These are phyloP conservation scores for Trididemnum miniatum DNA, from an alignment of 23 tunicate genomes.

Conservation along the genomic window DNA sequence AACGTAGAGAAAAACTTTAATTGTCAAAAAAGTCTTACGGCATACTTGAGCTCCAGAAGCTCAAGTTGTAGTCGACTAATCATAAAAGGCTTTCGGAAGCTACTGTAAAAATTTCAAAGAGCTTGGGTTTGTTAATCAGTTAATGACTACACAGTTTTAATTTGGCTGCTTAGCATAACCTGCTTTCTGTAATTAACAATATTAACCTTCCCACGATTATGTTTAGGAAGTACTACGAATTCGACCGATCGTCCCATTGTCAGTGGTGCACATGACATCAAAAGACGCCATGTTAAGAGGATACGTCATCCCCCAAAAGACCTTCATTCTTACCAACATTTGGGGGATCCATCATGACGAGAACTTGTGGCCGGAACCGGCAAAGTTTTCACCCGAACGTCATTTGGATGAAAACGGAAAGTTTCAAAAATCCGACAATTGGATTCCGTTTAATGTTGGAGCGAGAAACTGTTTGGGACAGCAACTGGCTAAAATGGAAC, in stretches of 20 bases:
- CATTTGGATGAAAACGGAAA: slow-evolving; percentile 54
- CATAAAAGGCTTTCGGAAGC: too few species aligned
- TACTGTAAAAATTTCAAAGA: too few species aligned
- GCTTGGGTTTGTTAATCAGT: too few species aligned
- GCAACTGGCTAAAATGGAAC: slow-evolving; percentile 73
- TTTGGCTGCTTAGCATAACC: too few species aligned
- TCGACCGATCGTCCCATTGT: slow-evolving; percentile 53
- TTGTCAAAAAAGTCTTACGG: too few species aligned
- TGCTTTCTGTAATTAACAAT: too few species aligned
- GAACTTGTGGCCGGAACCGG: slow-evolving; percentile 57
- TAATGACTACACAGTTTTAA: too few species aligned
- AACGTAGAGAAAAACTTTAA: too few species aligned
- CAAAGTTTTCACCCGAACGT: slow-evolving; percentile 51
- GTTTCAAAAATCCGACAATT: slow-evolving; percentile 41
- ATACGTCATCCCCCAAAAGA: slow-evolving; percentile 46
- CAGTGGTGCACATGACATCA: slow-evolving; percentile 44
- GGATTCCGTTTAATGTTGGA: slow-evolving; percentile 54
- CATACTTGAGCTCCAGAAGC: too few species aligned
- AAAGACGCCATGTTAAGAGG: slow-evolving; percentile 36
- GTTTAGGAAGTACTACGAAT: slow-evolving; percentile 41
- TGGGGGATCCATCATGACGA: slow-evolving; percentile 60
- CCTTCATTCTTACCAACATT: slow-evolving; percentile 43
- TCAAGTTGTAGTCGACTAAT: too few species aligned
- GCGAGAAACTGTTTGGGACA: slow-evolving; percentile 56
- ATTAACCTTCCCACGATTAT: not conserved